phyloP scores from a whole-genome alignment of 2,888 invertebrate genomes.

The Hydropsyche betteni region DNA sequence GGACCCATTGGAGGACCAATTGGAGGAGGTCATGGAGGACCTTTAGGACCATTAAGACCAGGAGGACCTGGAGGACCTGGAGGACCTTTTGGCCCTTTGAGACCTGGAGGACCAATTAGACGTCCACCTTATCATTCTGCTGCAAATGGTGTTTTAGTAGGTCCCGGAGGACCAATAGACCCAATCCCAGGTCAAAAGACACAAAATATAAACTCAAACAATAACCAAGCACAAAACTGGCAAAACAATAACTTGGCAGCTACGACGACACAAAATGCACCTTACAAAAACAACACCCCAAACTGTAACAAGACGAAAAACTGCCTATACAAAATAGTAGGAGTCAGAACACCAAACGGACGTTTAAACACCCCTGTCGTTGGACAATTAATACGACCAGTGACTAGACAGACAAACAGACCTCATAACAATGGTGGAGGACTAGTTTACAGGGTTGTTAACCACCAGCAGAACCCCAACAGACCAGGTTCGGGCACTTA shows the following conservation, averaged over 20 bases:
- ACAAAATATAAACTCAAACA: slow-evolving; percentile 17
- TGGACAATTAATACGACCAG: slow-evolving; percentile 17
- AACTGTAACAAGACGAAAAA: background rate
- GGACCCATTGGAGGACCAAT: too few relatives aligned
- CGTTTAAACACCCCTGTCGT: background rate
- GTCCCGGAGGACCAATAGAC: slow-evolving; percentile 62
- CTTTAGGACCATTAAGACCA: slow-evolving; percentile 41
- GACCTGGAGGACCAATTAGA: slow-evolving; percentile 52
- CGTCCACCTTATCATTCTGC: slow-evolving; percentile 57
- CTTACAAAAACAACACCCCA: background rate
- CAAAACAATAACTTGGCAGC: background rate
- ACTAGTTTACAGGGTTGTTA: slow-evolving; percentile 41
- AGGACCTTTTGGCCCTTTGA: slow-evolving; percentile 54
- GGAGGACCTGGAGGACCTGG: slow-evolving; percentile 49
- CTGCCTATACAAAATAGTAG: background rate
- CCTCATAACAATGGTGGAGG: slow-evolving; percentile 49
- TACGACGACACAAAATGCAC: background rate
- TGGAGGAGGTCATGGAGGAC: slow-evolving; percentile 37
- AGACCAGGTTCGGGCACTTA: slow-evolving; percentile 39
- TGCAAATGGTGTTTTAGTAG: slow-evolving; percentile 61
- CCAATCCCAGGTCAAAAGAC: slow-evolving; percentile 51
- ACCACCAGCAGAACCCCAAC: slow-evolving; percentile 38
- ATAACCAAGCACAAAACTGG: background rate
- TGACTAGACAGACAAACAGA: slow-evolving; percentile 46
- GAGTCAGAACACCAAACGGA: background rate